Evolutionary conservation across 1,140 invertebrate genomes (phyloP).

Genomic region (Hydropsyche tenuis): DNA sequence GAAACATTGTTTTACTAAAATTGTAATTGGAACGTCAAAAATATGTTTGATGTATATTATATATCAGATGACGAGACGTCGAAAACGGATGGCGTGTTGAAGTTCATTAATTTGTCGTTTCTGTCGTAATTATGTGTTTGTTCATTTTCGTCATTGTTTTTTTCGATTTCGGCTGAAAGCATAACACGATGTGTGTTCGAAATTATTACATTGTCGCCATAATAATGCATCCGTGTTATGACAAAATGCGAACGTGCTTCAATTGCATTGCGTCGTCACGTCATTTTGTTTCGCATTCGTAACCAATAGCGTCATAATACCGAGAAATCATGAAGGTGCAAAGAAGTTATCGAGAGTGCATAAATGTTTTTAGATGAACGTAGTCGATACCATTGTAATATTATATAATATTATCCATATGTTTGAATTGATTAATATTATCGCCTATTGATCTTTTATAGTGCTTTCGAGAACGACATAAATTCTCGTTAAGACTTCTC

Average conservation of each 20-base stretch:
- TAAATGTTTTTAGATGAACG: no score
- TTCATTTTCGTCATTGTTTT: background rate
- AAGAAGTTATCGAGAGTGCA: no score
- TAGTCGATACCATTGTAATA: no score
- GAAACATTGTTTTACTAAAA: no score
- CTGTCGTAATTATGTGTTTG: constrained; percentile 2
- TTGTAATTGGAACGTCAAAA: no score
- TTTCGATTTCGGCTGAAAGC: background rate
- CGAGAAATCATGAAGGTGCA: no score
- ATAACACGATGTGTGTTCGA: background rate
- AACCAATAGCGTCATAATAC: background rate
- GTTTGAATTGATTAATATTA: no score
- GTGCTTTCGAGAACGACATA: no score
- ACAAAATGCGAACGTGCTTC: background rate
- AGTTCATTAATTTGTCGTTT: constrained; percentile 24
- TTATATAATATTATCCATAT: no score
- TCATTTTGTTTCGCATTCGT: background rate
- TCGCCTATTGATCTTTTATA: no score
- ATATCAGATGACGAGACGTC: background rate
- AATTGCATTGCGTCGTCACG: constrained; percentile 2
- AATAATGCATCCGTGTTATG: background rate
- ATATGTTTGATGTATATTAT: no score
- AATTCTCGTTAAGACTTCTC: no score
- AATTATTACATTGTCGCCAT: background rate
- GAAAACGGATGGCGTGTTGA: constrained; percentile 18